Evolutionary conservation across 2,888 invertebrate genomes (phyloP).

Genomic region (Meghimatium bilineatum): DNA sequence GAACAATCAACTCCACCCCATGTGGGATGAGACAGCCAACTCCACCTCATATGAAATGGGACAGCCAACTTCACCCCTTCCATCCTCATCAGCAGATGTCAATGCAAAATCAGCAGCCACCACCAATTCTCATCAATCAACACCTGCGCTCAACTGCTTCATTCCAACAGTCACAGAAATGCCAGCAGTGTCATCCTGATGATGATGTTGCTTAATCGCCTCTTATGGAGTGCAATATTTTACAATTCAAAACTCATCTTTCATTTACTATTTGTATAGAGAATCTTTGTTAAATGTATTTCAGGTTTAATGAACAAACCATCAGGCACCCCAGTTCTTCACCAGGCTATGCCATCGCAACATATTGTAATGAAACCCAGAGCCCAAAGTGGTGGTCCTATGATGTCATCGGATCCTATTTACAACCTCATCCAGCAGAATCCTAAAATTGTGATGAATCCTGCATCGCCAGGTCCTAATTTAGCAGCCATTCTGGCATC

Average conservation of each 20-base stretch:
- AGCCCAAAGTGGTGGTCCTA: conserved; percentile 34
- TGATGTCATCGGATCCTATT: conserved; percentile 61
- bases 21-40: too few species aligned
- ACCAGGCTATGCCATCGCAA: conserved; percentile 67
- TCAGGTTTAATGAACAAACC: conserved; percentile 30
- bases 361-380: conserved; percentile 10
- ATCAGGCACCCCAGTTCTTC: conserved; percentile 20
- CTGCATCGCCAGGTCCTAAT: conserved; percentile 69
- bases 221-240: too few species aligned
- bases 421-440: conserved; percentile 73
- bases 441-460: conserved; percentile 73
- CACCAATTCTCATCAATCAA: conserved; percentile 47
- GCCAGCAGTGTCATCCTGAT: too few species aligned
- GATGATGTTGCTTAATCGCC: too few species aligned
- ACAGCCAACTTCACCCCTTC: conserved; percentile 20
- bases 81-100: conserved; percentile 60
- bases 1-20: too few species aligned
- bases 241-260: too few species aligned
- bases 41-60: too few species aligned
- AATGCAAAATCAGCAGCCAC: conserved; percentile 76
- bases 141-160: conserved; percentile 35
- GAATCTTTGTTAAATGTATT: not conserved
- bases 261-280: too few species aligned
- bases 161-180: conserved; percentile 30
- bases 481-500: conserved; percentile 58